Conservation (phyloP, 2,113 vertebrate genomes). For the Pseudorectes ferrugineus region DNA sequence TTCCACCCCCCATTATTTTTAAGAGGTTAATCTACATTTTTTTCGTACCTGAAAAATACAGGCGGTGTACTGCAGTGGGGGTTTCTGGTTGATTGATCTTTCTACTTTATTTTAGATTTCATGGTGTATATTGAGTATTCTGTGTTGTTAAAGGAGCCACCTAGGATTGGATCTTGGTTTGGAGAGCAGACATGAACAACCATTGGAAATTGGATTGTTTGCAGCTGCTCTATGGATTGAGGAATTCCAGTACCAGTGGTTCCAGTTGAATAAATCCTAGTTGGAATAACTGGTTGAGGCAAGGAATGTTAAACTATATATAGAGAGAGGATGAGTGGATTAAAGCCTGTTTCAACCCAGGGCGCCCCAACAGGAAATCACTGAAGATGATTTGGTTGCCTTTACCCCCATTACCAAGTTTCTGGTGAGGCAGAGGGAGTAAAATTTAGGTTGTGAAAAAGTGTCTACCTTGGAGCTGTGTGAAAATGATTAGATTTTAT, state of each 20-base stretch:
- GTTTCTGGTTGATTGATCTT: background rate
- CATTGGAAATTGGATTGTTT: background rate
- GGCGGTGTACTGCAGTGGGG: fast-evolving
- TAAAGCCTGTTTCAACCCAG: background rate
- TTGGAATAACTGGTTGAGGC: background rate
- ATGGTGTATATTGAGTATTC: background rate
- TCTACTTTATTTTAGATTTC: background rate
- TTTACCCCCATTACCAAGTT: background rate
- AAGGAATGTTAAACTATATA: background rate
- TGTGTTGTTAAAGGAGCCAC: background rate
- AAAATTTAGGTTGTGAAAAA: background rate
- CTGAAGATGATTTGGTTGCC: background rate
- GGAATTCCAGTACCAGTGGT: background rate
- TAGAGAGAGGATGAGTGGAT: background rate
- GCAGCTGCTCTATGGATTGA: background rate
- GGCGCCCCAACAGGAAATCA: background rate
- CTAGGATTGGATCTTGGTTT: background rate
- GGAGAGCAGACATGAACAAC: background rate
- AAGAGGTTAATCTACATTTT: background rate
- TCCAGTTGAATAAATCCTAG: background rate
- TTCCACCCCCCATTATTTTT: background rate
- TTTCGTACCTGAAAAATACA: background rate
- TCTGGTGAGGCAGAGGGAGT: background rate
- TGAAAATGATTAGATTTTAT: background rate
- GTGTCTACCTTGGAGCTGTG: background rate